Base-by-base conservation (phyloP, 2,888 invertebrate species). In the Idaea biselata region DNA sequence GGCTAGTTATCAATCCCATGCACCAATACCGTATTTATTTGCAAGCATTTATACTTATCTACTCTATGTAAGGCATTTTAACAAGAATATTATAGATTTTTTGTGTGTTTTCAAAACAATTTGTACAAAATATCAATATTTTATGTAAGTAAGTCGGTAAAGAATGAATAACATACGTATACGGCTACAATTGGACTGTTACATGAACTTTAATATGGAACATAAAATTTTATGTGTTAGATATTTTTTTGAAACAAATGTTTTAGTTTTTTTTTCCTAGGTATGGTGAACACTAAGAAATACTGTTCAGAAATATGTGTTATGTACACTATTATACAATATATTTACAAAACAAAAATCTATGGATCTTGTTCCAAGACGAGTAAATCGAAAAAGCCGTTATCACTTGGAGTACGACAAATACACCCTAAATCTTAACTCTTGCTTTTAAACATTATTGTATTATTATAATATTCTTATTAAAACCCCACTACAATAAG, bases 401-500 rank as follows among this genome's bases (percentile, higher is more conserved):
- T 25, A 25, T 25, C 25, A 25, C 25, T 25, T 25, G 5, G 25
- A 25, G 5, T 25, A 25, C 25, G 25, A 1, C 25, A 11, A 44
- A 44, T 44, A 14, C 44, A 11, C 8, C 44, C 44, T 44, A 32
- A 32, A 32, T 8, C 32, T 32, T 6, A 44, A 44, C 44, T 11
- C 11, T 44, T 44, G 44, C 44, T 11, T 14, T 44, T 11, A 11
- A 44, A 11, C 14, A 44, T 44, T 8, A 1, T 8, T 14, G 0
- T 2, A 44, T 8, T 7, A 7, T 44, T 8, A 58, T 14, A 60
- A 63, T 62, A 62, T 74, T 80, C 82, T 82, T 82, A 83, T 82
- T 81, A 79, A 82, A 85, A 82, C 75, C 81, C 77, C 71, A 74
- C 70, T 73, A 74, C 70, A 66, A 73, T 65, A 73, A 82, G 81